Percentiles rank a stretch among this genome's conserved stretches.
Conservation (phyloP, 2,113 vertebrate species). For the Fulica atra region DNA sequence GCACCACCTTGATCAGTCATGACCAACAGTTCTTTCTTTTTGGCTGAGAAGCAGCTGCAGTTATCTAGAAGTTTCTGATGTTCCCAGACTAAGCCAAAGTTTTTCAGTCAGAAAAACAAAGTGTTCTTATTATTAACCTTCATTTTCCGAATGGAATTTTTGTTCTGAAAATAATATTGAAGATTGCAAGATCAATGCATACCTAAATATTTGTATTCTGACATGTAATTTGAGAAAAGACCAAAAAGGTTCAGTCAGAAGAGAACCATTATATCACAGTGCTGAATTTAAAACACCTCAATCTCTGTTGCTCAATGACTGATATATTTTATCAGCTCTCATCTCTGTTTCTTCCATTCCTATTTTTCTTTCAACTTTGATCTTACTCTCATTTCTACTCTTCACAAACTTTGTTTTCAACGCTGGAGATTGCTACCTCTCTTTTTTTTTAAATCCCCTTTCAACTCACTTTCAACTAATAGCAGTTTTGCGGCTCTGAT, state of each 20-base stretch:
- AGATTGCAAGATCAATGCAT: neutral
- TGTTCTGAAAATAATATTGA: slow-evolving; percentile 10
- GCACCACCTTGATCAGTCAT: neutral
- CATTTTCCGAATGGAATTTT: neutral
- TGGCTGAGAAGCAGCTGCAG: neutral
- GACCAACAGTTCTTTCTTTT: neutral
- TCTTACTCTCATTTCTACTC: neutral
- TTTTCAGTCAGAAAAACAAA: neutral
- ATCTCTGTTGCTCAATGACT: neutral
- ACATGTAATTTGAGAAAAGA: neutral
- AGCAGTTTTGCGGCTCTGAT: neutral
- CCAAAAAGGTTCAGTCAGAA: neutral
- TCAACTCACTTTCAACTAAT: neutral
- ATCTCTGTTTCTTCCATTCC: neutral
- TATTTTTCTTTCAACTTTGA: neutral
- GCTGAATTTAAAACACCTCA: neutral
- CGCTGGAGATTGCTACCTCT: neutral
- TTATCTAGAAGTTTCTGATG: neutral
- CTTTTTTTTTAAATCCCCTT: neutral
- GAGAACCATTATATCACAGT: neutral
- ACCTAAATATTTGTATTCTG: slow-evolving; percentile 1
- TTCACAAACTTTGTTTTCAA: neutral
- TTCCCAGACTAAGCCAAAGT: neutral
- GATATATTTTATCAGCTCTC: neutral
- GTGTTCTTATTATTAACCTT: neutral